phyloP scores from a whole-genome alignment of 2,113 vertebrate species.

The Brachypodius melanocephalos region DNA sequence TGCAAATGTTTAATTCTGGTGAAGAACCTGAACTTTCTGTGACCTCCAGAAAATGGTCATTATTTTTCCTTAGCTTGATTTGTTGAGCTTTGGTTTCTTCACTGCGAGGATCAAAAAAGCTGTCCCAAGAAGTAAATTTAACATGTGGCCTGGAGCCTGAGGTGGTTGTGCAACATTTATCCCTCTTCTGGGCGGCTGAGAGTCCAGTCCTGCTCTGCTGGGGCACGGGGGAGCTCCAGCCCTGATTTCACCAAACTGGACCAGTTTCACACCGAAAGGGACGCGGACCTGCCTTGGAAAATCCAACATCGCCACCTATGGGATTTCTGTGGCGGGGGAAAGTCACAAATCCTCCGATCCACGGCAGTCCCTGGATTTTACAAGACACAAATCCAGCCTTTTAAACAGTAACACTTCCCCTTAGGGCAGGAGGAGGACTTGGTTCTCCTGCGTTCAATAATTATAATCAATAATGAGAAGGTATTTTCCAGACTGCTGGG shows the following conservation, averaged over 20 bases:
- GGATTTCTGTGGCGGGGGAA: neutral
- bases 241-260: neutral
- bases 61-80: constrained; percentile 21
- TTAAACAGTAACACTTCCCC: neutral
- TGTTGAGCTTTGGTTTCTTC: neutral
- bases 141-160: neutral
- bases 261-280: neutral
- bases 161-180: neutral
- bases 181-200: neutral
- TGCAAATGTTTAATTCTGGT: constrained; percentile 30
- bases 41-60: constrained; percentile 4
- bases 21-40: constrained; percentile 4
- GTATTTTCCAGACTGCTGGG: neutral
- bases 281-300: neutral
- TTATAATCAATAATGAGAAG: neutral
- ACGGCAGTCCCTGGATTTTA: accelerated
- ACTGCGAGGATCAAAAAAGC: neutral
- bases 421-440: neutral
- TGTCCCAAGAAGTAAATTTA: neutral
- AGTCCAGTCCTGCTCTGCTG: neutral
- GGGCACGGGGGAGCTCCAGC: neutral
- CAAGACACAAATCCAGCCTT: neutral
- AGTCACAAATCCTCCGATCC: neutral
- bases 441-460: neutral
- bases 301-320: constrained; percentile 50